Conservation (phyloP, 2,888 invertebrate species). For the Melikaiella ostensackeni region DNA sequence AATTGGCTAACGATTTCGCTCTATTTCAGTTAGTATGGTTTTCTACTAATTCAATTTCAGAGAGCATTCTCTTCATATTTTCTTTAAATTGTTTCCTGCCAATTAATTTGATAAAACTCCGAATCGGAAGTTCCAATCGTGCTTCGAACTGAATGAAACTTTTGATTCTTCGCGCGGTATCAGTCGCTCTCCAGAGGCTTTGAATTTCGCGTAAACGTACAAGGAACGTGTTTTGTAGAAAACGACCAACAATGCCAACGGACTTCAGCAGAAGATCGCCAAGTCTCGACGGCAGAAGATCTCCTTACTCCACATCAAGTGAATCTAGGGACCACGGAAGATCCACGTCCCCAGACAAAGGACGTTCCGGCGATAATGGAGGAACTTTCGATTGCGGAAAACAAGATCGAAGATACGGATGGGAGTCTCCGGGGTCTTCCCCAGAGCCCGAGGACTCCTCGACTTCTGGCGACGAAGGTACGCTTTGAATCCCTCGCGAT, state of each 20-base stretch:
- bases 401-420: slow-evolving; percentile 31
- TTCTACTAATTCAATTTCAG: too few relatives aligned
- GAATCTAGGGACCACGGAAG: slow-evolving; percentile 57
- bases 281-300: slow-evolving; percentile 62
- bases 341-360: slow-evolving; percentile 58
- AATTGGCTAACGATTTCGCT: too few relatives aligned
- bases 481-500: slow-evolving; percentile 29
- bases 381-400: slow-evolving; percentile 55
- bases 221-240: slow-evolving; percentile 58
- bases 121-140: neutral
- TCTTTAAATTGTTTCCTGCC: neutral
- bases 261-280: slow-evolving; percentile 68
- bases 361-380: slow-evolving; percentile 54
- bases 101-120: neutral
- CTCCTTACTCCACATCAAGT: slow-evolving; percentile 48
- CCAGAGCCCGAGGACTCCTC: slow-evolving; percentile 74
- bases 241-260: slow-evolving; percentile 70
- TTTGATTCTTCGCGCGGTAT: neutral
- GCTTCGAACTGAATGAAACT: slow-evolving; percentile 4
- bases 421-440: slow-evolving; percentile 67
- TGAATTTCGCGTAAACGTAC: neutral
- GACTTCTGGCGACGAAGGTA: slow-evolving; percentile 75
- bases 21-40: too few relatives aligned
- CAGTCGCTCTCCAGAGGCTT: neutral
- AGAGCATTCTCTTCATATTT: neutral